Conservation (phyloP, 2,888 invertebrate genomes). For the Bellardia bayeri region DNA sequence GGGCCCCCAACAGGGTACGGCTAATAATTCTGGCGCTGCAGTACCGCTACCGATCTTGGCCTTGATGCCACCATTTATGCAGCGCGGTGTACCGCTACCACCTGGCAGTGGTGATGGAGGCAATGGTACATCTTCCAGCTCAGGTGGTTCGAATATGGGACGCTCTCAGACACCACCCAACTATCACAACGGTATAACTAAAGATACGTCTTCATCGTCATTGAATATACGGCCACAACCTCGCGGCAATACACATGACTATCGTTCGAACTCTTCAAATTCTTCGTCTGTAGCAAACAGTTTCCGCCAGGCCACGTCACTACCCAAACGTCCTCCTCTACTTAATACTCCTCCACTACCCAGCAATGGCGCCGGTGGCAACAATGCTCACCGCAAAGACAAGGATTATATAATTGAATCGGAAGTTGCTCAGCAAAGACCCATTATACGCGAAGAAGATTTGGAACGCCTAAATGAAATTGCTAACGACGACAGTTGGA, state of each 20-base stretch:
- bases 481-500: constrained; percentile 95
- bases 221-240: constrained; percentile 63
- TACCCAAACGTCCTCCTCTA: constrained; percentile 81
- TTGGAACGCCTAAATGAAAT: constrained; percentile 96
- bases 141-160: constrained; percentile 64
- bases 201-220: constrained; percentile 66
- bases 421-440: constrained; percentile 89
- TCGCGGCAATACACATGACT: constrained; percentile 74
- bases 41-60: constrained; percentile 89
- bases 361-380: constrained; percentile 73
- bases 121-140: constrained; percentile 67
- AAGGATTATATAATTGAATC: constrained; percentile 84
- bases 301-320: constrained; percentile 80
- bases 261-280: constrained; percentile 75
- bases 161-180: constrained; percentile 75
- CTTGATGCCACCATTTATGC: constrained; percentile 91
- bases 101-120: constrained; percentile 71
- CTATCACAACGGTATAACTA: constrained; percentile 80
- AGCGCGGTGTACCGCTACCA: constrained; percentile 80
- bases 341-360: constrained; percentile 77
- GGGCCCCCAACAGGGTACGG: constrained; percentile 84
- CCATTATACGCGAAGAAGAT: constrained; percentile 97
- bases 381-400: constrained; percentile 76
- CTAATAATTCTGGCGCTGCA: constrained; percentile 77
- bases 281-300: constrained; percentile 76